Conservation (phyloP, 2,888 invertebrate genomes). For the Gryllus longicercus region DNA sequence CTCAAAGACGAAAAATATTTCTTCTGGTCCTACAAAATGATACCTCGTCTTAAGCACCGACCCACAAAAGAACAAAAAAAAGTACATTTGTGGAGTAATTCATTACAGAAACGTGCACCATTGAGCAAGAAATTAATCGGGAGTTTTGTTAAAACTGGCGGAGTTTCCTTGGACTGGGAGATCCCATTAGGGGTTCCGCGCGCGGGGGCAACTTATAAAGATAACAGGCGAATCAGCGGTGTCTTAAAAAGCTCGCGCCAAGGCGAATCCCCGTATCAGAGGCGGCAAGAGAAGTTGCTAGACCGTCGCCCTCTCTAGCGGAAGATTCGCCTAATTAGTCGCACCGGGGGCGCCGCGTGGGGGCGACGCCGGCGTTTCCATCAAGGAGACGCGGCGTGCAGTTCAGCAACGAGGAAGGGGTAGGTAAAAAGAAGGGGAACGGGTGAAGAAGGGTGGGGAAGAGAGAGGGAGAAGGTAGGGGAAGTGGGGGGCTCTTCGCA, state of each 20-base stretch:
- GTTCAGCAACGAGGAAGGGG: too few relatives aligned
- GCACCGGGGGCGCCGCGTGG: too few relatives aligned
- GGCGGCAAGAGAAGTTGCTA: neutral
- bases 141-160: neutral
- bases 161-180: neutral
- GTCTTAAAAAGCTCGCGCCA: neutral
- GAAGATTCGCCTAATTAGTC: neutral
- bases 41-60: too few relatives aligned
- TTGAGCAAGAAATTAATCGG: neutral
- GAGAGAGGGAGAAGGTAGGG: neutral
- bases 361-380: too few relatives aligned
- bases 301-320: constrained; percentile 2
- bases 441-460: neutral
- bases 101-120: neutral
- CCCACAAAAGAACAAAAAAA: too few relatives aligned
- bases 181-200: neutral
- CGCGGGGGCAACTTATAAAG: neutral
- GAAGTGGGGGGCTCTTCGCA: neutral
- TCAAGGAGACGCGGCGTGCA: too few relatives aligned
- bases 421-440: too few relatives aligned
- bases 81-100: neutral
- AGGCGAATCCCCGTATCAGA: neutral
- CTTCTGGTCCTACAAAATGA: too few relatives aligned
- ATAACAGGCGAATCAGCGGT: neutral
- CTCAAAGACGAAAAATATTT: too few relatives aligned